Percentiles rank a stretch among this genome's conserved stretches.
These are phyloP conservation scores for Sycon ciliatum DNA, from an alignment of 37 sponge, comb jelly and placozoan genomes.

Conservation along the genomic window DNA sequence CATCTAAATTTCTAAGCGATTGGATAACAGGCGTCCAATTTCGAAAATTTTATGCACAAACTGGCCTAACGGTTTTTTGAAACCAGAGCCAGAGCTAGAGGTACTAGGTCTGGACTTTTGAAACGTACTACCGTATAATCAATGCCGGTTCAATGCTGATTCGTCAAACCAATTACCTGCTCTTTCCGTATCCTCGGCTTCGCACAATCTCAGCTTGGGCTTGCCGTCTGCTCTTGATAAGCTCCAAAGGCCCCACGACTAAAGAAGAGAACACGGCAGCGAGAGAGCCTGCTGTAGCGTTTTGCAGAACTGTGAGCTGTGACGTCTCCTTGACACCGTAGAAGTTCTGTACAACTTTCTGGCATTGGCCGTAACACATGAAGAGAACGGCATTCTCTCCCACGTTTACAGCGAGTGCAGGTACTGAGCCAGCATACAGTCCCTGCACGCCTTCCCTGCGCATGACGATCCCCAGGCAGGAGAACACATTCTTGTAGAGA, in stretches of 20 bases:
- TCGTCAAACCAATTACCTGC: too few species aligned
- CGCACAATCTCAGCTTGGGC: too few species aligned
- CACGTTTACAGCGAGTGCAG: constrained; percentile 25
- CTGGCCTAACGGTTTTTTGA: too few species aligned
- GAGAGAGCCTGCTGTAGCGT: constrained; percentile 21
- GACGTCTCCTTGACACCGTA: constrained; percentile 2
- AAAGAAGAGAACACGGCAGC: constrained; percentile 23
- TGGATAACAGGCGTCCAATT: too few species aligned
- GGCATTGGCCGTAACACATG: constrained; percentile 18
- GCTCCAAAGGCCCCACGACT: constrained; percentile 27
- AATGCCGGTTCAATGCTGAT: too few species aligned
- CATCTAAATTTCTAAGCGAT: too few species aligned
- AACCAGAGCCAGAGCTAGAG: too few species aligned
- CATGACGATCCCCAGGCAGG: constrained; percentile 21
- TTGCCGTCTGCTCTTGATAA: constrained; percentile 40
- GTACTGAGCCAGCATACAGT: constrained; percentile 39
- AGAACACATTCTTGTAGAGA: too few species aligned
- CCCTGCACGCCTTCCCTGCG: constrained; percentile 20
- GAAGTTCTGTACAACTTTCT: not conserved
- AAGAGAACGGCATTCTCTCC: constrained; percentile 39
- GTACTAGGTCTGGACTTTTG: too few species aligned
- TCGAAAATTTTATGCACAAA: too few species aligned
- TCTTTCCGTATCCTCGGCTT: too few species aligned
- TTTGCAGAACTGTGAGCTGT: constrained; percentile 25
- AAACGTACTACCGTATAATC: too few species aligned